Percentiles rank a stretch among this genome's conserved stretches.
These are phyloP conservation scores for Perodicticus potto DNA, from an alignment of 2,797 vertebrate genomes.

Conservation along the genomic window DNA sequence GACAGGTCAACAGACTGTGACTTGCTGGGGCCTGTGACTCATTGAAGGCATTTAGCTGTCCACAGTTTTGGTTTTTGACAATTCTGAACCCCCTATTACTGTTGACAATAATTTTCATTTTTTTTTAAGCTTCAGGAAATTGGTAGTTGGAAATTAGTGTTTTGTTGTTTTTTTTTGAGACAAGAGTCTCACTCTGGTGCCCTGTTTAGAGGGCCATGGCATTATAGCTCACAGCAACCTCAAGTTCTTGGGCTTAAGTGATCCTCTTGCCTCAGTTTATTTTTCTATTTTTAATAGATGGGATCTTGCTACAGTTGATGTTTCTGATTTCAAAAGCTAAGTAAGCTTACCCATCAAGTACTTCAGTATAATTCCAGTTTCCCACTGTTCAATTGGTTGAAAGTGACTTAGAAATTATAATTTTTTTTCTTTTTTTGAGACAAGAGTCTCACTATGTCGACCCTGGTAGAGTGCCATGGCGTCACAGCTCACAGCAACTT, in stretches of 20 bases:
- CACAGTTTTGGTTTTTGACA: not conserved
- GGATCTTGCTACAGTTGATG: too few species aligned
- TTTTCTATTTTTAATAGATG: too few species aligned
- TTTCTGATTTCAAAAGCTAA: not conserved
- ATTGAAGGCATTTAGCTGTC: not conserved
- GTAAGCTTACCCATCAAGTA: not conserved
- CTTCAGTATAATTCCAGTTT: not conserved
- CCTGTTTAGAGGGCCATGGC: too few species aligned
- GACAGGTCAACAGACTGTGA: not conserved
- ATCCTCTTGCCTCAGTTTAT: too few species aligned
- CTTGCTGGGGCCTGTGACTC: not conserved
- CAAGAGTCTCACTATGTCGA: too few species aligned
- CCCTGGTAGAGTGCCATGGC: too few species aligned
- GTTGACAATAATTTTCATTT: not conserved
- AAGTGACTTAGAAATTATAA: not conserved
- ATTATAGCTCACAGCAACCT: too few species aligned
- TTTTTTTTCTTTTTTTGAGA: not conserved
- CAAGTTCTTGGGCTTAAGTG: too few species aligned
- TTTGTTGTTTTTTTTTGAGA: not conserved
- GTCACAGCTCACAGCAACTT: too few species aligned
- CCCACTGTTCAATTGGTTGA: not conserved
- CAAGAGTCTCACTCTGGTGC: too few species aligned
- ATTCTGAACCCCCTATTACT: not conserved
- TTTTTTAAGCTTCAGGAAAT: not conserved
- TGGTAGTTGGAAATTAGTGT: not conserved